These are phyloP conservation scores for Raja brachyura DNA, from an alignment of 2,113 vertebrate genomes.

Conservation along the genomic window DNA sequence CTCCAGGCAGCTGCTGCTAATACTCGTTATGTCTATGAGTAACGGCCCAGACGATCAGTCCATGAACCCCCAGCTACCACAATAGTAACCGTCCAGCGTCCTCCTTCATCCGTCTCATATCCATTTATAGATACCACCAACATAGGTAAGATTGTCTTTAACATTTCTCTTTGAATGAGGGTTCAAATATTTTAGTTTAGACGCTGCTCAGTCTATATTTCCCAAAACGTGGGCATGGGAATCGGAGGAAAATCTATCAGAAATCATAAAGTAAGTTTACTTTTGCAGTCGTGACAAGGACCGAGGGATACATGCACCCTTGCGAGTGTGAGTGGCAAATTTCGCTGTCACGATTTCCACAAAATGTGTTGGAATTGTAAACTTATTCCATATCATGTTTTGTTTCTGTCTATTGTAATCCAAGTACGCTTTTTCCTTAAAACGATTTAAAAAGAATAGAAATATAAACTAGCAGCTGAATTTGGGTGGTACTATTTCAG, in stretches of 20 bases:
- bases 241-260: neutral
- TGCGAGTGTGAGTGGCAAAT: no score
- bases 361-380: neutral
- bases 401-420: neutral
- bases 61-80: neutral
- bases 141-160: conserved; percentile 23
- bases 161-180: neutral
- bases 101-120: neutral
- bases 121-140: neutral
- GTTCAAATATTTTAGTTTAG: neutral
- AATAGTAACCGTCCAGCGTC: conserved; percentile 6
- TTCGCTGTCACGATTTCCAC: neutral
- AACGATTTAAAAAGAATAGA: neutral
- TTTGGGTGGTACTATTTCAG: neutral
- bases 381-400: neutral
- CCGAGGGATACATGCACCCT: neutral
- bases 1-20: conserved; percentile 14
- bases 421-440: neutral
- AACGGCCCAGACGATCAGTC: conserved; percentile 16
- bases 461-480: neutral
- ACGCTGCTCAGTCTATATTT: neutral
- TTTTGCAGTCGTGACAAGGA: conserved; percentile 5
- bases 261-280: neutral
- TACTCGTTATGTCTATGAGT: conserved; percentile 17
- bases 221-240: neutral